phyloP scores from a whole-genome alignment of 2,113 vertebrate species.

The Plecotus auritus region DNA sequence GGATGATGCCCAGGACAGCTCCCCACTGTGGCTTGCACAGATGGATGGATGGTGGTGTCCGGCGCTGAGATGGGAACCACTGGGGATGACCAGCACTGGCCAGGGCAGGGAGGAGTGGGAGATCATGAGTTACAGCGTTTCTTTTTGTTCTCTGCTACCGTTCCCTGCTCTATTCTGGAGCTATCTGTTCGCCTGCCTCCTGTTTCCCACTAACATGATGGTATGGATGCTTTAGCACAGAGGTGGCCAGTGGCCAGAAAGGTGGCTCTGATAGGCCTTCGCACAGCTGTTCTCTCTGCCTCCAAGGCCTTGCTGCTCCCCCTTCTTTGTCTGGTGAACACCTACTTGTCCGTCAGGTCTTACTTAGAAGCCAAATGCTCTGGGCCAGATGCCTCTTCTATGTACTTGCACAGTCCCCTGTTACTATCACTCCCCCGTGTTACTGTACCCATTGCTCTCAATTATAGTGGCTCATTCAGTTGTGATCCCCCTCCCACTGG shows the following conservation, averaged over 20 bases:
- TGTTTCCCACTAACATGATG: neutral
- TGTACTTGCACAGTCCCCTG: neutral
- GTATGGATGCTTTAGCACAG: neutral
- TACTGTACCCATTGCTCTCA: no score
- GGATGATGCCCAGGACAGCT: neutral
- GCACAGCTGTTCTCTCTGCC: neutral
- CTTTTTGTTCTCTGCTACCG: fast-evolving
- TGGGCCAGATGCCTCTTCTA: neutral
- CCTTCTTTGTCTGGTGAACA: neutral
- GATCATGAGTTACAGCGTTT: fast-evolving
- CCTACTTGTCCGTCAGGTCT: neutral
- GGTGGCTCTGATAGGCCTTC: neutral
- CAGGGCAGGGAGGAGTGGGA: neutral
- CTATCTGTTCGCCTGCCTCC: neutral
- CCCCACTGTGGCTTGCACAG: neutral
- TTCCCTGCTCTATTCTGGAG: neutral
- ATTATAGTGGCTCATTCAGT: neutral
- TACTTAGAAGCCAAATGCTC: neutral
- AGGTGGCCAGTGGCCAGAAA: neutral
- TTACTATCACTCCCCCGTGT: neutral
- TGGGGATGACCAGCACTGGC: neutral
- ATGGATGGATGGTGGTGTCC: neutral
- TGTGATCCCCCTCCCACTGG: no score
- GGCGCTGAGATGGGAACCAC: neutral
- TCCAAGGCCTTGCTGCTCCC: neutral